phyloP scores from a whole-genome alignment of 2,888 invertebrate genomes.

The Leucoptera coffeella region DNA sequence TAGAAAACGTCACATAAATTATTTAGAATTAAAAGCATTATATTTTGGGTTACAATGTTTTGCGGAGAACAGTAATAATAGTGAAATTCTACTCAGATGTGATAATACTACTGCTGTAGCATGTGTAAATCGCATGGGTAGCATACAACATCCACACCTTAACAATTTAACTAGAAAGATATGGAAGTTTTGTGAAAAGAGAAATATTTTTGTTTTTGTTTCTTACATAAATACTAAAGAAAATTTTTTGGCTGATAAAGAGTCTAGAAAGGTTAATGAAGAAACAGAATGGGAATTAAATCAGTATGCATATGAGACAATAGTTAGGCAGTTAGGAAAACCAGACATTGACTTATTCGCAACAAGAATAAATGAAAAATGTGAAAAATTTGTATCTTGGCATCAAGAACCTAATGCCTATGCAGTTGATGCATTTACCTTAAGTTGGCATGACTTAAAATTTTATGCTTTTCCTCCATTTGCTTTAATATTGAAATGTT shows the following conservation, averaged over 20 bases:
- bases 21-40: constrained; percentile 10
- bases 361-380: constrained; percentile 6
- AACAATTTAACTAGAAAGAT: neutral
- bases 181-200: neutral
- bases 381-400: constrained; percentile 4
- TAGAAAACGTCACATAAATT: constrained; percentile 9
- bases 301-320: constrained; percentile 4
- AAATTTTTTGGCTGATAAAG: constrained; percentile 8
- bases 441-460: constrained; percentile 4
- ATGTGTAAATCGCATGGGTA: constrained; percentile 3
- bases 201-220: neutral
- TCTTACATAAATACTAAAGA: constrained; percentile 3
- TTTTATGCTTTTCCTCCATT: constrained; percentile 9
- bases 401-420: constrained; percentile 6
- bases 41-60: constrained; percentile 10
- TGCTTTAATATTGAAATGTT: constrained; percentile 5
- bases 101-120: constrained; percentile 4
- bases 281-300: constrained; percentile 9
- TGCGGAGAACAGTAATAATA: constrained; percentile 5
- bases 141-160: constrained; percentile 3
- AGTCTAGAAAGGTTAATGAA: constrained; percentile 9
- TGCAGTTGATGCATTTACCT: constrained; percentile 5
- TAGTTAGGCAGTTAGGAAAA: constrained; percentile 6
- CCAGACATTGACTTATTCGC: constrained; percentile 8
- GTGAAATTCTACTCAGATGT: constrained; percentile 2